phyloP scores from a whole-genome alignment of 1,140 invertebrate species.

The Drosophila sucinea region DNA sequence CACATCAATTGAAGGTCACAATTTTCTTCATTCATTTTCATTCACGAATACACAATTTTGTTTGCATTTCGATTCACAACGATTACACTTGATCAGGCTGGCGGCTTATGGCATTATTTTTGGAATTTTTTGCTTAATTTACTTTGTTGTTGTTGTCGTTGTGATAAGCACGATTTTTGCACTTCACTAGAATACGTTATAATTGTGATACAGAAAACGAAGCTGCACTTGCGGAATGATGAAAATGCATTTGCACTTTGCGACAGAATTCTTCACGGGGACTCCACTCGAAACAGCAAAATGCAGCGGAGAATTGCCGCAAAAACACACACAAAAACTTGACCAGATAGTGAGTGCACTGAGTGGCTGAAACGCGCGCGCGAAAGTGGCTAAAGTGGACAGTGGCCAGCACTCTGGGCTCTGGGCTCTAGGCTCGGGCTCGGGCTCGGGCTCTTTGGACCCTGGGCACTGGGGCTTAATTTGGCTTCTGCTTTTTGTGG shows the following conservation, averaged over 20 bases:
- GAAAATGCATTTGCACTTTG: slow-evolving; percentile 78
- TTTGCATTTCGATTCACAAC: slow-evolving; percentile 1
- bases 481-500: slow-evolving; percentile 44
- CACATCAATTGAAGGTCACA: neutral
- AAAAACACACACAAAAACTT: slow-evolving; percentile 34
- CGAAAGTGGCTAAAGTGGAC: slow-evolving; percentile 55
- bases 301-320: slow-evolving; percentile 27
- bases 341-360: slow-evolving; percentile 48
- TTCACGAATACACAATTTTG: neutral
- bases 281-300: slow-evolving; percentile 3
- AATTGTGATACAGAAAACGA: slow-evolving; percentile 63
- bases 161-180: slow-evolving; percentile 60
- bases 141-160: slow-evolving; percentile 27
- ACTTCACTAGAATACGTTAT: slow-evolving; percentile 50
- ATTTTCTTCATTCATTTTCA: slow-evolving; percentile 25
- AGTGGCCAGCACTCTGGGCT: slow-evolving; percentile 42
- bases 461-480: slow-evolving; percentile 44
- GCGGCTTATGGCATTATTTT: slow-evolving; percentile 31
- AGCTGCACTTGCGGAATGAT: slow-evolving; percentile 74
- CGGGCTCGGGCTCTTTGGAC: neutral
- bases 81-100: slow-evolving; percentile 5
- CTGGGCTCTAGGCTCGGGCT: slow-evolving; percentile 2
- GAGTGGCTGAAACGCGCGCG: slow-evolving; percentile 50
- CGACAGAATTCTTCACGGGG: slow-evolving; percentile 71
- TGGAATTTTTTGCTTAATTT: slow-evolving; percentile 17